Percentiles rank a stretch among this genome's conserved stretches.
These are phyloP conservation scores for Campoplex capitator DNA, from an alignment of 2,888 invertebrate species.

Conservation along the genomic window DNA sequence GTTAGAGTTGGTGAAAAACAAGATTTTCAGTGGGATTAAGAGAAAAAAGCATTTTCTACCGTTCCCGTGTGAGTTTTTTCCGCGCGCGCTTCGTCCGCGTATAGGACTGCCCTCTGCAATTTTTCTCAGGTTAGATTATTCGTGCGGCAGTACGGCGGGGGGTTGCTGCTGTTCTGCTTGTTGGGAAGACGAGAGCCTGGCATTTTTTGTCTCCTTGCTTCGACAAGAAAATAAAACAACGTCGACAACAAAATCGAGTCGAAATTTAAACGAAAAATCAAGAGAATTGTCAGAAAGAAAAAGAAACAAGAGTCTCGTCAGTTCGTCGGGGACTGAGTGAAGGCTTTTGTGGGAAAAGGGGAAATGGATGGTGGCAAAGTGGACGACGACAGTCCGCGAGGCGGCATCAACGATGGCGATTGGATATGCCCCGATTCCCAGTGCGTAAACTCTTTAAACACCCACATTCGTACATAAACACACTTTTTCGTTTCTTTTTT, in stretches of 20 bases:
- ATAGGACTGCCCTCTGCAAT: constrained; percentile 53
- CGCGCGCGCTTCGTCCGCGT: constrained; percentile 34
- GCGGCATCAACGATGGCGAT: constrained; percentile 82
- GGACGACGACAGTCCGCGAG: constrained; percentile 80
- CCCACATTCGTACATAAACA: constrained; percentile 42
- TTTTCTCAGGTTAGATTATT: constrained; percentile 64
- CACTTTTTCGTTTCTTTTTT: constrained; percentile 21
- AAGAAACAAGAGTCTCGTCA: constrained; percentile 18
- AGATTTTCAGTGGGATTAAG: not conserved
- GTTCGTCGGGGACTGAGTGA: constrained; percentile 16
- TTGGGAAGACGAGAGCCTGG: not conserved
- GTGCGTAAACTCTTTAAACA: constrained; percentile 74
- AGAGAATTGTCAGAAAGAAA: not conserved
- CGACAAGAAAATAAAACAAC: not conserved
- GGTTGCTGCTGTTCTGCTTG: constrained; percentile 13
- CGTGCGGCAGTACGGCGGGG: constrained; percentile 48
- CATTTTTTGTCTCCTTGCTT: not conserved
- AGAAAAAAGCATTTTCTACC: constrained; percentile 6
- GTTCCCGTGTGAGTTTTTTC: constrained; percentile 8
- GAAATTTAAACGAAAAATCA: constrained; percentile 1
- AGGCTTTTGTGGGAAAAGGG: constrained; percentile 42
- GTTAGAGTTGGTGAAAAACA: not conserved
- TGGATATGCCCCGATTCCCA: constrained; percentile 83
- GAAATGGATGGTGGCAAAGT: constrained; percentile 81
- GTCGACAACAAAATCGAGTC: constrained; percentile 2